Evolutionary conservation across 1,140 invertebrate species (phyloP), one percentile per base, ranked within the genome.

Genomic region (Drosophila oshimai): DNA sequence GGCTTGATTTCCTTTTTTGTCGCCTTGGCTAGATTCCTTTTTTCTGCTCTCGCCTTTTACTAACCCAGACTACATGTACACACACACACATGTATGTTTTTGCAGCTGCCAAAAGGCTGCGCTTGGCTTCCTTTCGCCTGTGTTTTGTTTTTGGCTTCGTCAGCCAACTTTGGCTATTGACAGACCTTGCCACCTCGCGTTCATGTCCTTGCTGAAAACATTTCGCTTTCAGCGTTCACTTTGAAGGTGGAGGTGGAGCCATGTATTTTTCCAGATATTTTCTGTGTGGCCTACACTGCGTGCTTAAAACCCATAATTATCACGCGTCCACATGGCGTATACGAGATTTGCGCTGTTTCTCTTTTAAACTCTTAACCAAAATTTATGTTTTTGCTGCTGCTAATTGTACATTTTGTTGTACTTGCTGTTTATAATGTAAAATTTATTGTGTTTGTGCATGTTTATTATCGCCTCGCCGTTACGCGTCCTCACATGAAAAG

Each of bases 381-480:
- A 81, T 81, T 83, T 77, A 81, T 81, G 73, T 28, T 47, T 73
- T 72, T 61, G 68, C 77, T 54, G 78, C 34, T 81, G 55, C 78
- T 81, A 81, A 81, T 81, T 81, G 77, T 62, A 83, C 45, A 62
- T 57, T 71, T 81, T 81, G 58, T 50, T 77, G 45, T 31, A 42
- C 33, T 26, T 57, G 50, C 50, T 57, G 42, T 50, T 49, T 62
- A 50, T 67, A 33, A 61, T 71, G 54, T 53, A 50, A 77, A 81
- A 81, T 81, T 77, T 81, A 83, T 81, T 69, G 78, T 73, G 72
- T 69, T 57, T 54, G 74, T 83, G 73, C 78, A 83, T 83, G 79
- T 83, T 81, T 78, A 68, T 81, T 83, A 77, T 81, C 33, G 36
- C 12, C 12, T 42, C 37, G 26, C 36, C 29, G 29, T 44, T 51